phyloP scores from a whole-genome alignment of 2,113 vertebrate genomes.

The Pseudonaja textilis region DNA sequence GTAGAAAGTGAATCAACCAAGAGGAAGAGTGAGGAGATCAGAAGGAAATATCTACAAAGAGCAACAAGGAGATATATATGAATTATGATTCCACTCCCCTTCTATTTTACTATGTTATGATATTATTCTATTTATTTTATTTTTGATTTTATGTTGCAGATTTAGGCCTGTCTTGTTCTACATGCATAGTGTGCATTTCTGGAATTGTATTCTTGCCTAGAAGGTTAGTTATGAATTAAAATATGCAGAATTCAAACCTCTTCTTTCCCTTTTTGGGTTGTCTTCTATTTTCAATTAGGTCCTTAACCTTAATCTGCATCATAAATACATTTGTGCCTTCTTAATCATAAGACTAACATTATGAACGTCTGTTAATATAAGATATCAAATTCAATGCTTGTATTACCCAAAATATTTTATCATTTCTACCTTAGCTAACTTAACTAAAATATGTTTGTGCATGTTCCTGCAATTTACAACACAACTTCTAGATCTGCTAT shows the following conservation, averaged over 20 bases:
- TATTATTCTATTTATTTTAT: background rate
- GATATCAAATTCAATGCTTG: background rate
- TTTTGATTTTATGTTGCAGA: background rate
- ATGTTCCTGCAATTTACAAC: background rate
- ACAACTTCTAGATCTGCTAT: background rate
- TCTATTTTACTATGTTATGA: background rate
- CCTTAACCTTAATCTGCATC: background rate
- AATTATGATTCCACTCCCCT: background rate
- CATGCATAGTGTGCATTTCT: background rate
- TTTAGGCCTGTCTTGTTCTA: background rate
- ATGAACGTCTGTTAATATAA: background rate
- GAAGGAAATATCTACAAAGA: background rate
- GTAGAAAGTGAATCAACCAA: background rate
- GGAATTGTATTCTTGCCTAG: background rate
- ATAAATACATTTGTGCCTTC: background rate
- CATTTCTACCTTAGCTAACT: background rate
- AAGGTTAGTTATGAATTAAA: background rate
- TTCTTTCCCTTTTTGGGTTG: background rate
- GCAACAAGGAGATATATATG: background rate
- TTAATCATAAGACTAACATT: background rate
- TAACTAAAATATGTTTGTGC: background rate
- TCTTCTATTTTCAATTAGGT: background rate
- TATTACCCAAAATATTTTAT: background rate
- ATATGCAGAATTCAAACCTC: background rate
- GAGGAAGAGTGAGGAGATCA: background rate